phyloP scores from a whole-genome alignment of 1,140 invertebrate genomes.

The Euura saliciscinereae region DNA sequence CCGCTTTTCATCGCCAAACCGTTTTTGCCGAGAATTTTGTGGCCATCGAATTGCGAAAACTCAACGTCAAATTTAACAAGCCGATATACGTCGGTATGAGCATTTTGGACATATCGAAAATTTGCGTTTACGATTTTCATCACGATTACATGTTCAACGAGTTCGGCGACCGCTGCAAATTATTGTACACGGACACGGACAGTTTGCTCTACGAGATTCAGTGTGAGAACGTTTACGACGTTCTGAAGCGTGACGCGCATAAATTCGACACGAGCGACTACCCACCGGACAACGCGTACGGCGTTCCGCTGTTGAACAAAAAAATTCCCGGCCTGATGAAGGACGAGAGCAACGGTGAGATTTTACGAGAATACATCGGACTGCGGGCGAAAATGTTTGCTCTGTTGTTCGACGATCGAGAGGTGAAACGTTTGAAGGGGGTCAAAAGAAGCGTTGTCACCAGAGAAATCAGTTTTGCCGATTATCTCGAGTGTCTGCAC shows the following conservation, averaged over 20 bases:
- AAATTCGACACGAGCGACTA: background rate
- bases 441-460: background rate
- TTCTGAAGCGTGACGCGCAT: too few relatives aligned
- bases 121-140: too few relatives aligned
- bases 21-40: background rate
- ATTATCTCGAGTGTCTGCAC: background rate
- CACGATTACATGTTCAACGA: conserved; percentile 20
- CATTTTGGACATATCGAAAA: too few relatives aligned
- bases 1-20: background rate
- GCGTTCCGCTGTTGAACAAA: background rate
- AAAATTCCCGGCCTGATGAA: too few relatives aligned
- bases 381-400: background rate
- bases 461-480: background rate
- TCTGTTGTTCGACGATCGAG: too few relatives aligned
- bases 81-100: conserved; percentile 26
- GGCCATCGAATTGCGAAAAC: background rate
- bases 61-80: conserved; percentile 26
- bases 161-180: too few relatives aligned
- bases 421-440: background rate
- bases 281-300: background rate
- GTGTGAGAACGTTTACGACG: too few relatives aligned
- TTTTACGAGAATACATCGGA: background rate
- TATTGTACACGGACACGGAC: too few relatives aligned
- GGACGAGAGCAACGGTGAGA: background rate
- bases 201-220: too few relatives aligned